Evolutionary conservation across 2,888 invertebrate genomes (phyloP).

Genomic region (Phymatocera aterrima): DNA sequence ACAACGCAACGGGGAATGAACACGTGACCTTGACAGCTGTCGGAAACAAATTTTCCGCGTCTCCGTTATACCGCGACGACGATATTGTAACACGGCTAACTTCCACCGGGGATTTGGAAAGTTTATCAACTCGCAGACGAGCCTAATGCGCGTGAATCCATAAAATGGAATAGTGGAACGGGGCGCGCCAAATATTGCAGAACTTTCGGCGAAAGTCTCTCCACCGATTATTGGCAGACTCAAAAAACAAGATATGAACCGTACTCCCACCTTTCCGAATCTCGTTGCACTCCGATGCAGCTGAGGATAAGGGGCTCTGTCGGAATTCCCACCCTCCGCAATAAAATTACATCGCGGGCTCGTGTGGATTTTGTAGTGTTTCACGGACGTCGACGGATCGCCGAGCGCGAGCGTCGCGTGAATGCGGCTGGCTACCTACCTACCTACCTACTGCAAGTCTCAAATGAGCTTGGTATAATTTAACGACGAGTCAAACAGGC

Average conservation of each 20-base stretch:
- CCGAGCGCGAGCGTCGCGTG: not conserved
- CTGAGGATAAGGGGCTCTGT: no score
- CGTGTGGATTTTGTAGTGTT: no score
- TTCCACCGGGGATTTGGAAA: not conserved
- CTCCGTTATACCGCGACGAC: not conserved
- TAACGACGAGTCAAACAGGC: constrained; percentile 58
- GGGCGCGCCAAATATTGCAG: no score
- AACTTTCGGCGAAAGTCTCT: no score
- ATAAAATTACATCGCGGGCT: no score
- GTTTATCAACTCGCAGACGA: not conserved
- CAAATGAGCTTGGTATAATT: constrained; percentile 49
- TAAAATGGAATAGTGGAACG: no score
- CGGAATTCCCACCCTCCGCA: no score
- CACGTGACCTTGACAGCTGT: constrained; percentile 40
- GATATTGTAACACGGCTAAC: not conserved
- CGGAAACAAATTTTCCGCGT: not conserved
- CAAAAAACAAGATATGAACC: no score
- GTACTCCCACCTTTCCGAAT: no score
- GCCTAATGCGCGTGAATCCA: not conserved
- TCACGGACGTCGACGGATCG: not conserved
- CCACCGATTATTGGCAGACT: no score
- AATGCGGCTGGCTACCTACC: no score
- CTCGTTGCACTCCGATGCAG: no score
- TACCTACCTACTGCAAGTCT: not conserved
- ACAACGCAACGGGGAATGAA: not conserved